Evolutionary conservation across 1,140 invertebrate species (phyloP), one percentile per base, ranked within the genome.

Genomic region (Drosophila repletoides): DNA sequence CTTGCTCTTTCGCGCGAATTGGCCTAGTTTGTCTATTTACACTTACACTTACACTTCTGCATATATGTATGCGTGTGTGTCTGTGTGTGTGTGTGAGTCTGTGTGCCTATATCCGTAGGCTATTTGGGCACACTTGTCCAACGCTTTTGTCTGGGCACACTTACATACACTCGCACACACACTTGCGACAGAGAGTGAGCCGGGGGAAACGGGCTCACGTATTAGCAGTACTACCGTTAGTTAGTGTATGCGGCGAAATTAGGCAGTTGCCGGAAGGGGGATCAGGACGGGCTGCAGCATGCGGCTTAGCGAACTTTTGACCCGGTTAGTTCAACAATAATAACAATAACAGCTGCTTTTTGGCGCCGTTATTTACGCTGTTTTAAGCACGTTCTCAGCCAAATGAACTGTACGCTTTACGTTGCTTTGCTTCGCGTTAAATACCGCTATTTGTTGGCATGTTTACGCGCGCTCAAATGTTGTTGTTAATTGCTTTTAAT

Each of bases 271-370:
- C 3, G 45, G 7, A 5, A 38, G 12, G 15, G 36, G 10, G 2
- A 5, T 1, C 5, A 7, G 5, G 21, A n/a, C 9, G n/a, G 17
- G 55, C 5, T 7, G 9, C 63, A 63, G 45, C 24, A 56, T 26
- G 46, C 36, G 36, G 51, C 41, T 51, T 48, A 64, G 76, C 80
- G 80, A 86, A 86, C 80, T 86, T 86, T 86, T 86, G 80, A 86
- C 80, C 80, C 80, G 67, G 73, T 81, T 86, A 56, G 43, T 38
- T 56, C 46, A 52, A 28, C 55, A 56, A 24, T 36, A 43, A 58
- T 36, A 67, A 65, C 73, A 83, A 73, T 66, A 83, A 83, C 72
- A 83, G 71, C 77, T 53, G 59, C 61, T 34, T 65, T 72, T 45
- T 33, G 49, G 38, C 40, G 38, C 36, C 59, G 49, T 40, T n/a